Conservation (phyloP, 1,140 invertebrate species). For the Philopotamus ludificatus region DNA sequence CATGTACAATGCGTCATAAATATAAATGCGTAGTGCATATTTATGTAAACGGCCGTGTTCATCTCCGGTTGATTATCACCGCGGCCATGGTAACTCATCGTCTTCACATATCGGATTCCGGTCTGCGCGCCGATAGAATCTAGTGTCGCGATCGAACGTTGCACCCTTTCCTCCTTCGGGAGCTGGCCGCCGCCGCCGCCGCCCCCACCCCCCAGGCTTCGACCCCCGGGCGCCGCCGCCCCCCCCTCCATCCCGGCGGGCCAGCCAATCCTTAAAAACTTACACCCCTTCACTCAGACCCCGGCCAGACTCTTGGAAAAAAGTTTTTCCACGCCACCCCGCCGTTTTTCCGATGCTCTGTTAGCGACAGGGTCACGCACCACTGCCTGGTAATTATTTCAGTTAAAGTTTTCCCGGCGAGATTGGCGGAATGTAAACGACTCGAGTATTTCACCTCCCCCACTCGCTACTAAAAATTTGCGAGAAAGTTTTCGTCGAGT, state of each 20-base stretch:
- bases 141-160: not conserved
- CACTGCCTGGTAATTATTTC: not conserved
- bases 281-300: not conserved
- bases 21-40: too few species aligned
- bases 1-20: too few species aligned
- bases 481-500: too few species aligned
- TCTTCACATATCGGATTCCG: not conserved
- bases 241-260: not conserved
- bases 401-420: not conserved
- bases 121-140: not conserved
- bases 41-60: not conserved
- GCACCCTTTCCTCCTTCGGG: not conserved
- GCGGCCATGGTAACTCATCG: not conserved
- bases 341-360: slow-evolving; percentile 2
- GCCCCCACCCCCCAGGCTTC: not conserved
- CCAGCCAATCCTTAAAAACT: not conserved
- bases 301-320: not conserved
- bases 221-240: not conserved
- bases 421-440: not conserved
- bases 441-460: not conserved
- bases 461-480: not conserved
- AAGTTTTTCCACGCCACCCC: slow-evolving; percentile 11
- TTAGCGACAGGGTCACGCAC: not conserved
- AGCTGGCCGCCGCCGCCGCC: not conserved
- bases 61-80: slow-evolving; percentile 2